Conservation (phyloP, 2,888 invertebrate genomes). For the Parnassius glacialis region DNA sequence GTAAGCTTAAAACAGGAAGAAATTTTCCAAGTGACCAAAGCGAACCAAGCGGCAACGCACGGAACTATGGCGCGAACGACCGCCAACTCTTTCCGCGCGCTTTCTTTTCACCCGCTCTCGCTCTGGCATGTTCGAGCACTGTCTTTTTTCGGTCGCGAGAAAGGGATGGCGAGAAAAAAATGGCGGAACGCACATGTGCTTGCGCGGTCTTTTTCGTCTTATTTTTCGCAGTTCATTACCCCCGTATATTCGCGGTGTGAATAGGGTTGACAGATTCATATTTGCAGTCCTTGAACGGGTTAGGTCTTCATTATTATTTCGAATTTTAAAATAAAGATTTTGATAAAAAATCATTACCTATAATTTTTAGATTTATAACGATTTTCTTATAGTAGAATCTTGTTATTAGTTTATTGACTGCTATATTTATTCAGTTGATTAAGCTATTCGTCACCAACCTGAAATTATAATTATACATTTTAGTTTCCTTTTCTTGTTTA, state of each 20-base stretch:
- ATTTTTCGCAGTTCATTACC: slow-evolving; percentile 77
- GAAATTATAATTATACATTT: slow-evolving; percentile 11
- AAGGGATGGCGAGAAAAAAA: slow-evolving; percentile 68
- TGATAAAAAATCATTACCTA: no score
- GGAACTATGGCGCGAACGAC: slow-evolving; percentile 67
- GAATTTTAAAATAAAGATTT: no score
- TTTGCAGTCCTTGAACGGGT: not conserved
- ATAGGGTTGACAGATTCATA: slow-evolving; percentile 21
- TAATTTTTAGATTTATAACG: no score
- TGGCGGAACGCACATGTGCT: slow-evolving; percentile 77
- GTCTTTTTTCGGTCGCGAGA: slow-evolving; percentile 66
- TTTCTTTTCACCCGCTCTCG: slow-evolving; percentile 67
- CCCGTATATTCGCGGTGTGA: slow-evolving; percentile 63
- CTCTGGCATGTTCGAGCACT: slow-evolving; percentile 42
- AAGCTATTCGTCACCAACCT: slow-evolving; percentile 4
- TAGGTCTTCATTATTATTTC: no score
- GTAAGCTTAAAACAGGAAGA: slow-evolving; percentile 70
- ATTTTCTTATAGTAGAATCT: no score
- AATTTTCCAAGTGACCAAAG: slow-evolving; percentile 57
- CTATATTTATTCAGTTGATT: not conserved
- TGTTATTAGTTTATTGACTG: no score
- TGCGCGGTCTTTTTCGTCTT: slow-evolving; percentile 69
- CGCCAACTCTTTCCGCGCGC: slow-evolving; percentile 70
- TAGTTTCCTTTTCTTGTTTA: not conserved
- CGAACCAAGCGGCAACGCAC: slow-evolving; percentile 63